Evolutionary conservation across 2,888 invertebrate genomes (phyloP), one percentile per base, ranked within the genome.

Genomic region (Hemicrepidius hirtus): DNA sequence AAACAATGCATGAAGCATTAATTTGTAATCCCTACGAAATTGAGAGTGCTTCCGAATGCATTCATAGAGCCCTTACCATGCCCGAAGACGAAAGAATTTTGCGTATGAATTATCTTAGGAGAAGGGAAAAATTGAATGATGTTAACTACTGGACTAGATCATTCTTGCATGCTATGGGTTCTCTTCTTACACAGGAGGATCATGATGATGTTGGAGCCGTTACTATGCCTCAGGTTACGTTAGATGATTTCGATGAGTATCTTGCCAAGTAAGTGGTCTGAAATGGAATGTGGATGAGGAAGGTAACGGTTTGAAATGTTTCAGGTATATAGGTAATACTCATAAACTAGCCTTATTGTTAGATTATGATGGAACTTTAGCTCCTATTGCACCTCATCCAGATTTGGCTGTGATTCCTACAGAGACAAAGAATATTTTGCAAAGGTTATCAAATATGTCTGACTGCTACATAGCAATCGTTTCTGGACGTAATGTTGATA

Each of bases 1-100:
- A 96, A 85, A 96, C 95, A 90, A 96, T 97, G 96, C 96, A 96
- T 86, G 96, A 97, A 84, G 96, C 96, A 1, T 88, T 97, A 9
- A 91, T 95, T 62, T 95, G 95, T 83, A 97, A 97, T 85, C 96
- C 96, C 0, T 96, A 96, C 81, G 96, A 97, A 85, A 89, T 96
- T 60, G 93, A 95, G 80, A 94, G 94, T 77, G 95, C 95, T 2
- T 95, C 96, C 13, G 95, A 96, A 85, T 93, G 94, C 20, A 93
- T 95, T 78, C 94, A 96, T 85, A 92, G 93, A 90, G 96, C 96
- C 0, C 87, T 96, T 0, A 95, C 94, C 62, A 96, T 97, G 96
- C 95, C 96, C 0, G 94, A 95, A 82, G 96, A 97, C 81, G 96
- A 96, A 84, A 88, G 96, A 13, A 93, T 92, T 16, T 89, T 96